Evolutionary conservation across 2,888 invertebrate species (phyloP).

Genomic region (Noctua pronuba): DNA sequence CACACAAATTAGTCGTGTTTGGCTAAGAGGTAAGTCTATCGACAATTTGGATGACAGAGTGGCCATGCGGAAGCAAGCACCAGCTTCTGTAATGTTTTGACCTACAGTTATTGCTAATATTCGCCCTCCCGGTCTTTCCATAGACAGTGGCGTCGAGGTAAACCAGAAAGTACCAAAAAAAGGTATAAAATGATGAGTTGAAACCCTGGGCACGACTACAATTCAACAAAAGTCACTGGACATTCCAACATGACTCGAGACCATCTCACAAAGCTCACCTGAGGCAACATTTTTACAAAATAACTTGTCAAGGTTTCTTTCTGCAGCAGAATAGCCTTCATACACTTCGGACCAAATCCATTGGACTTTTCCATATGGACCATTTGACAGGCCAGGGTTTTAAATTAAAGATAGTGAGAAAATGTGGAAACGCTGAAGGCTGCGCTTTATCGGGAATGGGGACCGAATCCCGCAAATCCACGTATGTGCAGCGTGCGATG

Average conservation of each 20-base stretch:
- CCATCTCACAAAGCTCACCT: background rate
- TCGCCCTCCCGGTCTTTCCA: background rate
- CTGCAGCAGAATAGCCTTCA: background rate
- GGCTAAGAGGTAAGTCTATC: background rate
- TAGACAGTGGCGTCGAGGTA: background rate
- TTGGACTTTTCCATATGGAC: background rate
- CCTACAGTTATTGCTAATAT: no score
- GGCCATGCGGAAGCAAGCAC: background rate
- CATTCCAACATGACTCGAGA: background rate
- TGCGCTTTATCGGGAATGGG: background rate
- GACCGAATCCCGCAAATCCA: background rate
- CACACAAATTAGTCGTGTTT: background rate
- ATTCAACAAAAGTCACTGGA: constrained; percentile 6
- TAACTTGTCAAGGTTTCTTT: constrained; percentile 6
- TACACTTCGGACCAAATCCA: background rate
- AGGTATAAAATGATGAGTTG: background rate
- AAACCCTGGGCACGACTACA: background rate
- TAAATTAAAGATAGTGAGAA: constrained; percentile 1
- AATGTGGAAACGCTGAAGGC: background rate
- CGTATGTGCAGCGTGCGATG: background rate
- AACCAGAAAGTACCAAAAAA: constrained; percentile 9
- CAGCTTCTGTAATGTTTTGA: background rate
- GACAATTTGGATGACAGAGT: background rate
- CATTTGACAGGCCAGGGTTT: constrained; percentile 6
- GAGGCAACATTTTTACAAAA: background rate